These are phyloP conservation scores for Deroplatys truncata DNA, from an alignment of 2,888 invertebrate genomes.

Conservation along the genomic window DNA sequence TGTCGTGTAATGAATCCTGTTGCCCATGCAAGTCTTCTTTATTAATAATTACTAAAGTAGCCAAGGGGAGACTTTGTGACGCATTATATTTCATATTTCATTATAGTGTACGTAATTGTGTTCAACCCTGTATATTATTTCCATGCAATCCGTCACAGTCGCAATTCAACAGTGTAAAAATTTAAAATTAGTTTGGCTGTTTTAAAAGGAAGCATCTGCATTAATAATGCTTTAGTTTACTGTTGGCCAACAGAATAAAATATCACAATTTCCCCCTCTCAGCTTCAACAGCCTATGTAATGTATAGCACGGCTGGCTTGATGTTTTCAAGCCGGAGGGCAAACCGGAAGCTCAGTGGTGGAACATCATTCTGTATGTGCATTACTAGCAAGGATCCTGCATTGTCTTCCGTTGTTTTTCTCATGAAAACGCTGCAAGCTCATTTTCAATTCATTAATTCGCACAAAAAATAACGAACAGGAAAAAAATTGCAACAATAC, in stretches of 20 bases:
- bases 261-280: neutral
- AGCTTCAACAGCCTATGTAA: neutral
- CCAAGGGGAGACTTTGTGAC: no score
- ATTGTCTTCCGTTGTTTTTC: neutral
- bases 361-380: neutral
- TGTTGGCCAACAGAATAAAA: neutral
- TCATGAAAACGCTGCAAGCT: neutral
- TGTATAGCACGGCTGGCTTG: neutral
- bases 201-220: neutral
- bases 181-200: neutral
- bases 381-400: neutral
- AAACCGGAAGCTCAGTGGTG: neutral
- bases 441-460: neutral
- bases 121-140: neutral
- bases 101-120: no score
- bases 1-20: no score
- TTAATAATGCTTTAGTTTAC: neutral
- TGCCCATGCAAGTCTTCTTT: no score
- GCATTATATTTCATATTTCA: no score
- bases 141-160: neutral
- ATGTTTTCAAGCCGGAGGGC: neutral
- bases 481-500: no score
- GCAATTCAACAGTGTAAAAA: neutral
- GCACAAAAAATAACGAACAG: neutral
- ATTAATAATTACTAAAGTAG: no score